Evolutionary conservation across 2,113 vertebrate genomes (phyloP), one percentile per base, ranked within the genome.

Genomic region (Dermatemys mawii): DNA sequence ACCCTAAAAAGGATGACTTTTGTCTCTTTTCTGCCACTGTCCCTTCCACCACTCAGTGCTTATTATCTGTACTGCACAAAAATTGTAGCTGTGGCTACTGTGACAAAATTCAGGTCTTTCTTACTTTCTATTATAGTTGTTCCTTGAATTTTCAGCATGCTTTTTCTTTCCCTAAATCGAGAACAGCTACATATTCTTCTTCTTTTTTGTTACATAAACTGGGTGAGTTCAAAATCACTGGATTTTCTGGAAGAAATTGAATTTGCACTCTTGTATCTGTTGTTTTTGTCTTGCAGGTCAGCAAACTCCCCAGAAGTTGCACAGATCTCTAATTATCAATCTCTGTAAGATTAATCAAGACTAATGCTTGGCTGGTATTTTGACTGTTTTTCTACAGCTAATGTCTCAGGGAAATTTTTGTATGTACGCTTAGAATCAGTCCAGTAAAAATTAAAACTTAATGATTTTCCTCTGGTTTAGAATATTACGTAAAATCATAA

Each of bases 241-340:
- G 41, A 92, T 95, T 92, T 57, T 22, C 13, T 63, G 13, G 10
- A 83, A 86, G 10, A 83, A 88, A 88, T 84, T 21, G 90, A 95
- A 91, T 78, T 41, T 84, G 8, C 2, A 41, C 12, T 87, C 78
- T 49, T 7, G 10, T 57, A 88, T 46, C 8, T 26, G 19, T 35
- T 85, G 6, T 60, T 84, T 89, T 91, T 82, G 21, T 86, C 16
- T 84, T 81, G 41, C 8, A 90, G 19, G 2, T 83, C 78, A 88
- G 1, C 82, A 41, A 88, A 90, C 1, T 5, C 53, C 76, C 57
- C 48, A 91, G 81, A 57, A 91, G 21, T 73, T 32, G 78, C 14
- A 81, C 75, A 26, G 48, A 22, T 83, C n/a, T 38, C 22, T 90
- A 50, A 48, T 57, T 75, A 83, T 11, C 73, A 57, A 24, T 32